These are phyloP conservation scores for Eudyptes chrysolophus DNA, from an alignment of 2,113 vertebrate genomes.

Conservation along the genomic window DNA sequence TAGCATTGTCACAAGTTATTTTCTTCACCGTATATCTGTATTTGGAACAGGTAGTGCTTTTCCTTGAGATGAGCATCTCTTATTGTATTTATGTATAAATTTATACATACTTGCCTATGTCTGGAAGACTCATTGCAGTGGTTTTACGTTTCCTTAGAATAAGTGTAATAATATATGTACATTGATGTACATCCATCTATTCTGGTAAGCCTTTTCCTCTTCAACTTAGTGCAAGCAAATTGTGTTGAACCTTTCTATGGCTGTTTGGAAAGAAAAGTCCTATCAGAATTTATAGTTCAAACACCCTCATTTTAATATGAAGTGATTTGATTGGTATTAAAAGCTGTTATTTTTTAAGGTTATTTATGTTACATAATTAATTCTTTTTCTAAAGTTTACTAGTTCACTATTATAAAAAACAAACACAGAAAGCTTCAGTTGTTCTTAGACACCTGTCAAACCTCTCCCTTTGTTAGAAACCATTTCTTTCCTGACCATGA, in stretches of 20 bases:
- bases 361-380: background rate
- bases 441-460: background rate
- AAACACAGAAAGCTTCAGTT: background rate
- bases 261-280: background rate
- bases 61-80: background rate
- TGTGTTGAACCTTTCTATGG: background rate
- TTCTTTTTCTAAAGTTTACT: background rate
- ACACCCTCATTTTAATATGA: background rate
- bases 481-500: background rate
- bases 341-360: background rate
- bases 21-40: background rate
- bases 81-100: background rate
- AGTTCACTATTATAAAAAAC: background rate
- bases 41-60: background rate
- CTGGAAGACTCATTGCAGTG: background rate
- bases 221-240: background rate
- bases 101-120: accelerated
- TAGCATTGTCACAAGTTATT: background rate
- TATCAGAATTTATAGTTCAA: background rate
- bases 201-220: background rate
- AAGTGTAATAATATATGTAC: background rate
- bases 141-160: background rate
- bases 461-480: background rate
- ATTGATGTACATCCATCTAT: background rate
- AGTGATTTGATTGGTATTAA: background rate